Percentiles rank a stretch among this genome's conserved stretches.
These are phyloP conservation scores for Alviniconcha marisindica DNA, from an alignment of 1,140 invertebrate genomes.

Conservation along the genomic window DNA sequence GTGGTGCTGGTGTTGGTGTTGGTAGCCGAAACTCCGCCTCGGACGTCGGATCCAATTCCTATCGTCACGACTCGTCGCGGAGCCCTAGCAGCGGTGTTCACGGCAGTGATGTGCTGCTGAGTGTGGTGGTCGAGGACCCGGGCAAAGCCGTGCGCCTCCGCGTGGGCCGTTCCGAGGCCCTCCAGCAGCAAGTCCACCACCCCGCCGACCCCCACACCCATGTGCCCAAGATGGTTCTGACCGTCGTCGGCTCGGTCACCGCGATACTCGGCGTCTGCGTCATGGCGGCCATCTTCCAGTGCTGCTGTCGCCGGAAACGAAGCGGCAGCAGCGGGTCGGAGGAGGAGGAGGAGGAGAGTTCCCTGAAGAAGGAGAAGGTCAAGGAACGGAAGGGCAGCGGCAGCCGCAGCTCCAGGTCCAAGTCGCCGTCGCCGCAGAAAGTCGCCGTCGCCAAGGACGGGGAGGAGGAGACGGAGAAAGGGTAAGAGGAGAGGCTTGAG, in stretches of 20 bases:
- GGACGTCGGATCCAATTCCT: too few species aligned
- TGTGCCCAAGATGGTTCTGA: constrained; percentile 34
- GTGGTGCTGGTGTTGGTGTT: too few species aligned
- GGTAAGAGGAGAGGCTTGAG: not conserved
- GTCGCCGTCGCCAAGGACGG: constrained; percentile 12
- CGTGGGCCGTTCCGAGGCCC: not conserved
- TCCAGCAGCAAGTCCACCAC: not conserved
- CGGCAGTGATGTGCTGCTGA: too few species aligned
- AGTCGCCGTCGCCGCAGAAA: constrained; percentile 15
- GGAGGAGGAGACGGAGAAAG: constrained; percentile 14
- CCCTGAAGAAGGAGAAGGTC: constrained; percentile 5
- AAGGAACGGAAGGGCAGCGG: not conserved
- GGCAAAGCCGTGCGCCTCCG: not conserved
- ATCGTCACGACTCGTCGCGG: too few species aligned
- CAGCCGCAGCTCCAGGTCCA: not conserved
- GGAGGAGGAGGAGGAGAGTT: constrained; percentile 30
- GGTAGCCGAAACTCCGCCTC: too few species aligned
- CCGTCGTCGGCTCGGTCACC: constrained; percentile 49
- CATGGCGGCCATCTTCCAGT: constrained; percentile 63
- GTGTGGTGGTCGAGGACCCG: not conserved
- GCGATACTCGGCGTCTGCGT: constrained; percentile 55
- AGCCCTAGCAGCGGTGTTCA: too few species aligned
- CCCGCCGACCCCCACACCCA: constrained; percentile 11
- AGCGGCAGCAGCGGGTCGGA: constrained; percentile 18
- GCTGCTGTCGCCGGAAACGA: constrained; percentile 60